Base-by-base conservation (phyloP, 37 sponge, comb jelly and placozoan species). In the Aphrocallistes beatrix region DNA sequence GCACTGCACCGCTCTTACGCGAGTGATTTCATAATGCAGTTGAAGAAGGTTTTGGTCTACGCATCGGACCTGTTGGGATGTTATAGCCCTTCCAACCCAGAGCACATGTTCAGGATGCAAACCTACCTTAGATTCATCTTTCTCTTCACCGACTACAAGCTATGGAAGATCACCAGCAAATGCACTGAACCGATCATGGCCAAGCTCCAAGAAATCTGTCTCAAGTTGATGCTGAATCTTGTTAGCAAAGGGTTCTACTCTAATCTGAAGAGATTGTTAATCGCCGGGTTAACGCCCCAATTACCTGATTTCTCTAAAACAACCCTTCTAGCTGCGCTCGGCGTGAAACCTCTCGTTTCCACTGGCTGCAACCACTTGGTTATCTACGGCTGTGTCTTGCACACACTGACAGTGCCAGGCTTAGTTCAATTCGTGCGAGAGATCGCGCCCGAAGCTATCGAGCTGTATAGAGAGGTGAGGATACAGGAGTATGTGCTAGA, bases 61-160 rank as follows among this genome's bases (percentile, higher is more conserved):
- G 25, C 75, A 3, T 60, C 75, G 8, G 75, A 60, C 21, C 25
- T 60, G 8, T 30, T 60, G 75, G 25, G 28, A 19, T 3, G 10
- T 19, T 60, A 60, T 13, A 60, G n/a, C 6, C 75, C 75, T 60
- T 60, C 75, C n/a, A 60, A 60, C 34, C 34, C 75, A 3, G 75
- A 60, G 21, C 75, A 60, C 3, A 60, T 60, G 75, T 60, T 60
- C 75, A 3, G 75, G n/a, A 60, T 60, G n/a, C 75, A 60, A 13
- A 30, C 75, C 8, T 60, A 60, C n/a, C 75, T 60, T 6, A 19
- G 75, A 3, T 60, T 60, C 75, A 60, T 60, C 3, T 60, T 60
- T 30, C 75, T 60, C 25, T 60, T 60, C 75, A 60, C 75, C 3
- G 75, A 60, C 75, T 60, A 60, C 75, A 60, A 60, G n/a, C 75